phyloP scores from a whole-genome alignment of 2,888 invertebrate genomes.

The Tinea pellionella region DNA sequence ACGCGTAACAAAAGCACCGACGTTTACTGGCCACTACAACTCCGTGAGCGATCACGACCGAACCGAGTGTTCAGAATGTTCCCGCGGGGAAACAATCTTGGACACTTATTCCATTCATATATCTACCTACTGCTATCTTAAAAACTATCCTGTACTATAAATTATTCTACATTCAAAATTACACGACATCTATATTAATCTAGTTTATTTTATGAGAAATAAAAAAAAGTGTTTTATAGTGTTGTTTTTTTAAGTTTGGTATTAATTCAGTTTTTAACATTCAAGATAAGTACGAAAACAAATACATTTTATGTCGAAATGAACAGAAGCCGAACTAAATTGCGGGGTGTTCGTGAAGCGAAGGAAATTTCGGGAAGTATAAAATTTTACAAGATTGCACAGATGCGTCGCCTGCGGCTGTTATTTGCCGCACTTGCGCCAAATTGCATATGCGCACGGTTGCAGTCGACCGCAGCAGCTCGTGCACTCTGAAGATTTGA shows the following conservation, averaged over 20 bases:
- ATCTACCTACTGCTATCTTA: neutral
- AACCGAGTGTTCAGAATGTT: neutral
- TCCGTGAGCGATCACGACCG: conserved; percentile 6
- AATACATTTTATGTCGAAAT: conserved; percentile 5
- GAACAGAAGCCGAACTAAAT: conserved; percentile 60
- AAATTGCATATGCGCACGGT: conserved; percentile 44
- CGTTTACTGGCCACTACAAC: neutral
- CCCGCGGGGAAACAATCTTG: conserved; percentile 3
- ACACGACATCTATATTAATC: too few relatives aligned
- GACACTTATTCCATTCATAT: neutral
- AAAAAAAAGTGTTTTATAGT: too few relatives aligned
- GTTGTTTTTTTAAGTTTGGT: neutral
- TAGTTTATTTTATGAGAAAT: neutral
- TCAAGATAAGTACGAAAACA: neutral
- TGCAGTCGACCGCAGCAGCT: neutral
- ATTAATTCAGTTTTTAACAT: neutral
- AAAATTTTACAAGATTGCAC: conserved; percentile 15
- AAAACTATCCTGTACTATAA: too few relatives aligned
- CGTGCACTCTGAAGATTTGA: neutral
- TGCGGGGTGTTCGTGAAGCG: conserved; percentile 30
- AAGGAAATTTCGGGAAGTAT: conserved; percentile 14
- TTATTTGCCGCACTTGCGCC: conserved; percentile 59
- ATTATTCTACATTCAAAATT: too few relatives aligned
- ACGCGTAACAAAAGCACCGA: conserved; percentile 11
- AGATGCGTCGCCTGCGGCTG: conserved; percentile 35